Base-by-base conservation (phyloP, 2,113 vertebrate genomes). In the Pandion haliaetus region DNA sequence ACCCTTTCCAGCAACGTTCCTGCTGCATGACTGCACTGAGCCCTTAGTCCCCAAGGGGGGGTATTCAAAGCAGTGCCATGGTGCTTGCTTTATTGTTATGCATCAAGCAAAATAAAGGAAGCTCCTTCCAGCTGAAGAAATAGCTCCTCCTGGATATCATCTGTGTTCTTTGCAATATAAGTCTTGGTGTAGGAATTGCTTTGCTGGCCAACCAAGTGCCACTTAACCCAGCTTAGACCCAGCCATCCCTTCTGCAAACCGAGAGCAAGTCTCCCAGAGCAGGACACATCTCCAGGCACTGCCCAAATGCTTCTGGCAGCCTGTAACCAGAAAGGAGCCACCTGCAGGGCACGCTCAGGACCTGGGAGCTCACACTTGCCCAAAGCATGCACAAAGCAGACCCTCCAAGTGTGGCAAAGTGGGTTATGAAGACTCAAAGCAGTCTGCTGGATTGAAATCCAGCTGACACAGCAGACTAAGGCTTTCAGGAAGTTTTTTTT, bases 401-500 rank as follows among this genome's bases (percentile, higher is more conserved):
- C 14, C 19, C 58, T 47, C 38, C 10, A 11, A 31, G 50, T 2
- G 21, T 45, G 34, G 52, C 47, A 54, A 45, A 76, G 25, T n/a
- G 23, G 34, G n/a, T 54, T 62, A 15, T 6, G 42, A 49, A 34
- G 25, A 18, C 55, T 29, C 2, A 2, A 9, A 4, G 10, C 44
- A 54, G 49, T 26, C 44, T 1, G 3, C 12, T 47, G 58, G 49
- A 7, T 38, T 29, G 36, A 14, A 45, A 74, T 40, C 16, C 9
- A 15, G 61, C 61, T 84, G 73, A 44, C 57, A 36, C 15, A 62
- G 82, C 67, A 78, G 32, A 6, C 16, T 13, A 12, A 2, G 26
- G n/a, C 34, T 86, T 58, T 81, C 32, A 69, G 94, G 50, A 95
- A 74, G 88, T 45, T 87, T 94, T 47, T 90, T 94, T 92, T 63